Evolutionary conservation across 2,888 invertebrate genomes (phyloP).

Genomic region (Dolichopus griseipennis): DNA sequence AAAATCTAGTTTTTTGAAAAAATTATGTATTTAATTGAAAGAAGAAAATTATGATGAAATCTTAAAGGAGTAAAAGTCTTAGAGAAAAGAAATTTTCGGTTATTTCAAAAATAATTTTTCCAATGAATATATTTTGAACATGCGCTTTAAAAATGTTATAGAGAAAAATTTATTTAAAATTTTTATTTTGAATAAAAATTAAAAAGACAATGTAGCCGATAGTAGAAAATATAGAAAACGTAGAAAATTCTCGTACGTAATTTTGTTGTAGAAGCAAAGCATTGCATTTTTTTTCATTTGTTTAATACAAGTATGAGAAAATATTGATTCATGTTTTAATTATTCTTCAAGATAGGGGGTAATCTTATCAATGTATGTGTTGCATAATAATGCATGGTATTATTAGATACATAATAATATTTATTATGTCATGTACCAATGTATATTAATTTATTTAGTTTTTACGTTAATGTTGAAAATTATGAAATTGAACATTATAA

Average conservation of each 20-base stretch:
- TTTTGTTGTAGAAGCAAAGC: neutral
- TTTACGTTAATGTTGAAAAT: too few relatives aligned
- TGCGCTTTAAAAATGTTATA: neutral
- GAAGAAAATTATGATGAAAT: too few relatives aligned
- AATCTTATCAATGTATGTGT: neutral
- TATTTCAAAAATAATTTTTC: neutral
- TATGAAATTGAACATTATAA: too few relatives aligned
- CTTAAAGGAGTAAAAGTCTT: too few relatives aligned
- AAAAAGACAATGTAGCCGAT: neutral
- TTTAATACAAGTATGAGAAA: neutral
- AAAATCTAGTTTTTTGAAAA: too few relatives aligned
- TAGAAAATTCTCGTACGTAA: neutral
- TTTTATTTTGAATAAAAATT: neutral
- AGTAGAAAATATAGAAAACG: neutral
- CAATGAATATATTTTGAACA: neutral
- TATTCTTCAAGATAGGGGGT: neutral
- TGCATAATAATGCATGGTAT: neutral
- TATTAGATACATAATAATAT: neutral
- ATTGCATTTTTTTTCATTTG: neutral
- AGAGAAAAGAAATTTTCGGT: too few relatives aligned
- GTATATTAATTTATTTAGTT: neutral
- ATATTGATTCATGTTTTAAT: constrained; percentile 4
- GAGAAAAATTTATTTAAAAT: neutral
- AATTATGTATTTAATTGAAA: too few relatives aligned
- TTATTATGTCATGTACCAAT: neutral